phyloP scores from a whole-genome alignment of 53 echinoderm and acorn worm species.

The Paracentrotus lividus region DNA sequence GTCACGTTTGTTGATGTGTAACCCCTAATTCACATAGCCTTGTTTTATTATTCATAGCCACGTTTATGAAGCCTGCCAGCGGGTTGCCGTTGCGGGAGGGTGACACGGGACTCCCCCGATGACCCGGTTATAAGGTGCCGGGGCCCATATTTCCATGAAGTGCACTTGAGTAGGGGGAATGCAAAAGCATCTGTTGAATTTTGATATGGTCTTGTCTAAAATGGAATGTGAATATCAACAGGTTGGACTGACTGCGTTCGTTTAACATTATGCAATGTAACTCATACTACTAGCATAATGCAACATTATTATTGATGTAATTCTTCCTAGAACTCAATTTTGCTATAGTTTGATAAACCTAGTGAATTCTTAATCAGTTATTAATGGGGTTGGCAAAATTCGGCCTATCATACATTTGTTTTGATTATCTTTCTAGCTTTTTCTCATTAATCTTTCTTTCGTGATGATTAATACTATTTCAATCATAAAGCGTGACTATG shows the following conservation, averaged over 20 bases:
- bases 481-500: too few species aligned
- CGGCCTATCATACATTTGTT: too few species aligned
- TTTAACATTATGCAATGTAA: background rate
- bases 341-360: too few species aligned
- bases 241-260: background rate
- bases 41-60: slow-evolving; percentile 1
- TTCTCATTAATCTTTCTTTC: too few species aligned
- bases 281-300: too few species aligned
- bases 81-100: background rate
- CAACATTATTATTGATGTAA: too few species aligned
- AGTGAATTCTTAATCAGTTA: too few species aligned
- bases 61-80: background rate
- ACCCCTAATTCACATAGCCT: background rate
- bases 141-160: background rate
- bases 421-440: too few species aligned
- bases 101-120: background rate
- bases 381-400: too few species aligned
- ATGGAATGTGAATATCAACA: background rate
- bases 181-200: slow-evolving; percentile 40
- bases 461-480: too few species aligned
- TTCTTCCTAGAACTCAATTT: too few species aligned
- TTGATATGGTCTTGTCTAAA: slow-evolving; percentile 7
- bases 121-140: background rate
- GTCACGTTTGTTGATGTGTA: slow-evolving; percentile 20
- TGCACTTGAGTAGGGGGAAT: background rate